phyloP scores from a whole-genome alignment of 2,888 invertebrate species.

The Patella depressa region DNA sequence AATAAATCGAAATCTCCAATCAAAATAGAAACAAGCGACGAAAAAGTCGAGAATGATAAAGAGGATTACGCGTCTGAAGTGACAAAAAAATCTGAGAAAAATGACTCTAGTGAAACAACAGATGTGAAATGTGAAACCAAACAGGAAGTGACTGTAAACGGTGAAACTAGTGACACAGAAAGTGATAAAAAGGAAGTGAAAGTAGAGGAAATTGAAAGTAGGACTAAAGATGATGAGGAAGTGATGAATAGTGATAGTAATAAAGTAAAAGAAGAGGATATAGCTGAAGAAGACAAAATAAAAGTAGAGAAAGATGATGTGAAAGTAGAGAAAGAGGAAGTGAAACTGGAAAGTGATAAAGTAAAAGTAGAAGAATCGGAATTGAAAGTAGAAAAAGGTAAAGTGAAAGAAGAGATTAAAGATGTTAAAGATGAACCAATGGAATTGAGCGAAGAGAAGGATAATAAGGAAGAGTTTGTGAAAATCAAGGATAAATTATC shows the following conservation, averaged over 20 bases:
- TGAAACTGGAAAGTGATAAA: constrained; percentile 25
- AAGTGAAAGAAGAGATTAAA: constrained; percentile 23
- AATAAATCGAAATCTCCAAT: constrained; percentile 20
- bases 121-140: neutral
- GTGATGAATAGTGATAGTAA: constrained; percentile 35
- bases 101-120: neutral
- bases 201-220: neutral
- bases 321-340: constrained; percentile 27
- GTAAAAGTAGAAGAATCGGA: constrained; percentile 25
- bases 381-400: constrained; percentile 15
- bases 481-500: constrained; percentile 24
- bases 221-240: constrained; percentile 32
- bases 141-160: constrained; percentile 22
- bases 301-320: constrained; percentile 20
- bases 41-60: constrained; percentile 40
- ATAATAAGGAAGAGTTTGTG: constrained; percentile 27
- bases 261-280: constrained; percentile 30
- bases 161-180: neutral
- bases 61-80: constrained; percentile 30
- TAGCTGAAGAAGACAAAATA: constrained; percentile 28
- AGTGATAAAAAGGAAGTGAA: constrained; percentile 31
- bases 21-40: constrained; percentile 35
- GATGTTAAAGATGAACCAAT: constrained; percentile 23
- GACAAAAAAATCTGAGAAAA: constrained; percentile 16
- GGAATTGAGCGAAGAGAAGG: constrained; percentile 28